phyloP scores from a whole-genome alignment of 1,140 invertebrate species.

The Cherax destructor region DNA sequence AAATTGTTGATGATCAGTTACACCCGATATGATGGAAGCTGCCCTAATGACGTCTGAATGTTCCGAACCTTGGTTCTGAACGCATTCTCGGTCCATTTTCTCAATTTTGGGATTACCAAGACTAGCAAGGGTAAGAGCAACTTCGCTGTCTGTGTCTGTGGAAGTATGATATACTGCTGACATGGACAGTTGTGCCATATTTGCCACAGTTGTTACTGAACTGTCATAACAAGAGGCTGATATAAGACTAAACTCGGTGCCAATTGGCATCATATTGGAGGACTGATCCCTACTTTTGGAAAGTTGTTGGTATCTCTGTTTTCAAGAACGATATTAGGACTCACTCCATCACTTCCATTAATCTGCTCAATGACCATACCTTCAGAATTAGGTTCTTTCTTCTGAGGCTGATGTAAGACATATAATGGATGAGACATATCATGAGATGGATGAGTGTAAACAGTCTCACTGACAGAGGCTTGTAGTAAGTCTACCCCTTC shows the following conservation, averaged over 20 bases:
- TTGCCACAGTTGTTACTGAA: conserved; percentile 51
- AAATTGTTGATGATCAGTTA: conserved; percentile 38
- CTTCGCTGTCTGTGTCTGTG: conserved; percentile 71
- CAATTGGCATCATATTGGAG: conserved; percentile 54
- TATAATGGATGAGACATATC: conserved; percentile 54
- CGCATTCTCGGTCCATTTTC: conserved; percentile 52
- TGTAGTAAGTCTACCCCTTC: conserved; percentile 48
- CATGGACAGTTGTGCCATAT: conserved; percentile 58
- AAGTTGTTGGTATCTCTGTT: conserved; percentile 40
- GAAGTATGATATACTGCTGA: conserved; percentile 63
- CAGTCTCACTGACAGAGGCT: conserved; percentile 43
- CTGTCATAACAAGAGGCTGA: conserved; percentile 62
- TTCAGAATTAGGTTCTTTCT: conserved; percentile 36
- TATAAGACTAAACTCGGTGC: conserved; percentile 64
- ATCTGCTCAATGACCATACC: conserved; percentile 56
- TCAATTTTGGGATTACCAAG: conserved; percentile 69
- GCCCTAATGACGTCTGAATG: conserved; percentile 32
- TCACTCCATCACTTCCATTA: conserved; percentile 37
- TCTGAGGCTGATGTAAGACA: conserved; percentile 54
- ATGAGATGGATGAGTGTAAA: conserved; percentile 55
- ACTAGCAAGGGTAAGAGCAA: conserved; percentile 70
- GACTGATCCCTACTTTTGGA: conserved; percentile 36
- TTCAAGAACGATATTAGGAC: conserved; percentile 47
- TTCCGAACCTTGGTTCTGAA: conserved; percentile 16
- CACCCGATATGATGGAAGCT: conserved; percentile 42